Percentiles rank a stretch among this genome's conserved stretches.
These are phyloP conservation scores for Strongylocentrotus purpuratus DNA, from an alignment of 35 echinoderm and acorn worm genomes.

Conservation along the genomic window DNA sequence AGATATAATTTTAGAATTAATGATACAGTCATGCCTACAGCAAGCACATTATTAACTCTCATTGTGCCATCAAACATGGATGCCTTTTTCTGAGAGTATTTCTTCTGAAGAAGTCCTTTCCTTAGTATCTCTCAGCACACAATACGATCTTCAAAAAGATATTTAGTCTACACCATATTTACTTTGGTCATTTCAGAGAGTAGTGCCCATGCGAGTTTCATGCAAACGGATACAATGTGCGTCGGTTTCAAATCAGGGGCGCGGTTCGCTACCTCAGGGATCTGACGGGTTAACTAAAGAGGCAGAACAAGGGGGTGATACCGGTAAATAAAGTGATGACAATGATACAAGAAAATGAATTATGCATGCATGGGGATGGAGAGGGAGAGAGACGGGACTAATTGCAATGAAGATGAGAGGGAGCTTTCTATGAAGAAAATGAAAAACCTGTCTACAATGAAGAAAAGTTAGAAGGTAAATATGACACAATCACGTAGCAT, in stretches of 20 bases:
- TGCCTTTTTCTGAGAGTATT: neutral
- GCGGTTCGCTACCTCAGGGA: neutral
- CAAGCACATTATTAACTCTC: neutral
- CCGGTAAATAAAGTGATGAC: neutral
- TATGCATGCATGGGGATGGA: neutral
- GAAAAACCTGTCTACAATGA: neutral
- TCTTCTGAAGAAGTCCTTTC: neutral
- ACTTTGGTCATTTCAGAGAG: too few species aligned
- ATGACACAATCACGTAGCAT: neutral
- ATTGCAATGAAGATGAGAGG: neutral
- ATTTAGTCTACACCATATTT: too few species aligned
- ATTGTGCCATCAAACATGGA: neutral
- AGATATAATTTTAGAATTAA: neutral
- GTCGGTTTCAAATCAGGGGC: neutral
- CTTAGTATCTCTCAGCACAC: neutral
- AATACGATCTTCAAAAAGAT: neutral
- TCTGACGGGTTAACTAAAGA: neutral
- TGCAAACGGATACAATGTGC: neutral
- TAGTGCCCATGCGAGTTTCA: neutral
- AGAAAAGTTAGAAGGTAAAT: neutral
- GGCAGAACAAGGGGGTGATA: neutral
- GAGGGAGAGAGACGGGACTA: neutral
- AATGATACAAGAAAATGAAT: conserved; percentile 6
- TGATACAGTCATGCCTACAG: neutral
- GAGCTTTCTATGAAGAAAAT: neutral